Evolutionary conservation across 2,888 invertebrate species (phyloP).

Genomic region (Trichopria drosophilae): DNA sequence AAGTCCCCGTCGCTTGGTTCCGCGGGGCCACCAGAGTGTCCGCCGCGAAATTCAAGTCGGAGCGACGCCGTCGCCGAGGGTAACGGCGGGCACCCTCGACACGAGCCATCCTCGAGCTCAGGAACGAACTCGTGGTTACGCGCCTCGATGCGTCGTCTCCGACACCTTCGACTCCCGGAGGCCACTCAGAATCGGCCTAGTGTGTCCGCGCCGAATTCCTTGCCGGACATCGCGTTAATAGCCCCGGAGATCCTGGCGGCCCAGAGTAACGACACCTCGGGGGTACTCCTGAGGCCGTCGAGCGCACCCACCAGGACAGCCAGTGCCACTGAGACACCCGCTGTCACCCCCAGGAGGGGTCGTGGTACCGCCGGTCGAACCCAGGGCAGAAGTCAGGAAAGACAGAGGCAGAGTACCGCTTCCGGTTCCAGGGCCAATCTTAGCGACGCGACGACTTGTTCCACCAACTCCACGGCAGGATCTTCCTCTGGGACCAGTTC

Average conservation of each 20-base stretch:
- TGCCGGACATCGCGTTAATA: slow-evolving; percentile 53
- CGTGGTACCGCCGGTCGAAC: slow-evolving; percentile 5
- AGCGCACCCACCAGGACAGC: slow-evolving; percentile 43
- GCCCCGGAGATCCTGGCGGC: slow-evolving; percentile 54
- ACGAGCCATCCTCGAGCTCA: slow-evolving; percentile 9
- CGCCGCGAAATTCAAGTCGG: slow-evolving; percentile 48
- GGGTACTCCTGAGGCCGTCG: slow-evolving; percentile 44
- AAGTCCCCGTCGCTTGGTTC: slow-evolving; percentile 41
- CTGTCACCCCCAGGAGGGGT: slow-evolving; percentile 29
- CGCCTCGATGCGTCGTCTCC: slow-evolving; percentile 63
- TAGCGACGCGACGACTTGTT: slow-evolving; percentile 39
- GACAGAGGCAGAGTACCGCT: slow-evolving; percentile 6
- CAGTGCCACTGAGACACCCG: neutral
- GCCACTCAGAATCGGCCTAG: slow-evolving; percentile 11
- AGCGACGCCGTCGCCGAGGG: slow-evolving; percentile 17
- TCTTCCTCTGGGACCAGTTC: slow-evolving; percentile 39
- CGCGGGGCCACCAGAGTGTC: slow-evolving; percentile 52
- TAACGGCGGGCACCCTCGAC: slow-evolving; percentile 1
- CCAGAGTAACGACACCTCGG: slow-evolving; percentile 49
- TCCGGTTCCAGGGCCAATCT: slow-evolving; percentile 10
- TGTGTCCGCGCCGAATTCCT: slow-evolving; percentile 46
- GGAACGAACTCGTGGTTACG: slow-evolving; percentile 60
- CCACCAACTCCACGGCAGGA: slow-evolving; percentile 41
- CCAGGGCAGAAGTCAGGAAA: too few species aligned
- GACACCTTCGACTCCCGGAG: slow-evolving; percentile 61